Evolutionary conservation across 2,797 vertebrate species (phyloP).

Genomic region (Phylloscopus collybita): DNA sequence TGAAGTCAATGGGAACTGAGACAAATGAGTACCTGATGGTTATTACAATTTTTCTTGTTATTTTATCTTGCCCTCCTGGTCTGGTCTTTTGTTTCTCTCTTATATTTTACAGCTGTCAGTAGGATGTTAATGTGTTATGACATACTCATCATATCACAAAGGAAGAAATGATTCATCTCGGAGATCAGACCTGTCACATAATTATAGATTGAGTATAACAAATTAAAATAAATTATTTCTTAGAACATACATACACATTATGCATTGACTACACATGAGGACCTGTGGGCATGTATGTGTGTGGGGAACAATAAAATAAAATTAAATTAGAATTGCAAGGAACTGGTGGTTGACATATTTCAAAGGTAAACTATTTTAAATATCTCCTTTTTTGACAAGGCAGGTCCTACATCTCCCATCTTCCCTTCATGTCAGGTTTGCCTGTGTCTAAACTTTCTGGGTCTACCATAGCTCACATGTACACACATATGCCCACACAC

Average conservation of each 20-base stretch:
- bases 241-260: neutral
- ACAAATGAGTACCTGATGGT: neutral
- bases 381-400: slow-evolving; percentile 59
- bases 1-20: neutral
- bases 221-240: slow-evolving; percentile 38
- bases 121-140: slow-evolving; percentile 13
- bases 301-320: neutral
- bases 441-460: slow-evolving; percentile 67
- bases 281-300: neutral
- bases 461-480: neutral
- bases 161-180: neutral
- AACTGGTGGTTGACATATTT: slow-evolving; percentile 56
- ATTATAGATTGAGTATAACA: neutral
- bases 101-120: slow-evolving; percentile 35
- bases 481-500: neutral
- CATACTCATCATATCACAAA: neutral
- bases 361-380: slow-evolving; percentile 58
- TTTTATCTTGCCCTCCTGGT: neutral
- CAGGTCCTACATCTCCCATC: neutral
- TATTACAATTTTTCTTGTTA: neutral
- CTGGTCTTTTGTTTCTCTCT: slow-evolving; percentile 15
- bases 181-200: slow-evolving; percentile 1
- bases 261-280: neutral
- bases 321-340: slow-evolving; percentile 24
- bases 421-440: slow-evolving; percentile 35